Evolutionary conservation across 2,888 invertebrate species (phyloP).

Genomic region (Blastobasis adustella): DNA sequence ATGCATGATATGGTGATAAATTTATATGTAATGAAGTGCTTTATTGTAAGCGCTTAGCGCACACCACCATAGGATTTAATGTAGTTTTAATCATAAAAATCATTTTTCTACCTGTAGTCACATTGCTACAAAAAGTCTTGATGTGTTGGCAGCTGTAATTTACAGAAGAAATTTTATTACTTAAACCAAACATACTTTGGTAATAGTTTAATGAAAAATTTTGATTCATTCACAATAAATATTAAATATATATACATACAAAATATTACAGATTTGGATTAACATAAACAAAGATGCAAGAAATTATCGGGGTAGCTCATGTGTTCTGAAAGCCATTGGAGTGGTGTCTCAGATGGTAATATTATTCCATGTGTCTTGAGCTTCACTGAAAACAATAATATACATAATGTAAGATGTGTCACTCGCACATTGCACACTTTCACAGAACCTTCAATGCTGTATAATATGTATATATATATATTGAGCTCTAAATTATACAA

Average conservation of each 20-base stretch:
- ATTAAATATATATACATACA: background rate
- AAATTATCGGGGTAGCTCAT: slow-evolving; percentile 99
- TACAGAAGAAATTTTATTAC: no score
- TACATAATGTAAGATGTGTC: background rate
- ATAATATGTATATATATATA: no score
- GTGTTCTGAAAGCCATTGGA: slow-evolving; percentile 98
- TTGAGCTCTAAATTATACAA: no score
- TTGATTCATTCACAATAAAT: background rate
- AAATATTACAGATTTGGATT: slow-evolving; percentile 7
- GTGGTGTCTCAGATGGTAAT: slow-evolving; percentile 89
- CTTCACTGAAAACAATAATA: slow-evolving; percentile 69
- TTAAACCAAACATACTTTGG: no score
- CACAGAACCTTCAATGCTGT: no score
- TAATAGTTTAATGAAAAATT: background rate
- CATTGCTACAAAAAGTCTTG: background rate
- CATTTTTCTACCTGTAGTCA: background rate
- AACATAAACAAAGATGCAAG: slow-evolving; percentile 85
- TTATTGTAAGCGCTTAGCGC: no score
- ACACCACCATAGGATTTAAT: no score
- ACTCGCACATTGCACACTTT: no score
- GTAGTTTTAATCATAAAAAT: no score
- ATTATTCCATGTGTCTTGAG: slow-evolving; percentile 92
- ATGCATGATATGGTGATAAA: no score
- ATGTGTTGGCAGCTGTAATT: no score
- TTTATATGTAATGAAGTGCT: no score